phyloP scores from a whole-genome alignment of 2,113 vertebrate genomes.

The Tamias sibiricus region DNA sequence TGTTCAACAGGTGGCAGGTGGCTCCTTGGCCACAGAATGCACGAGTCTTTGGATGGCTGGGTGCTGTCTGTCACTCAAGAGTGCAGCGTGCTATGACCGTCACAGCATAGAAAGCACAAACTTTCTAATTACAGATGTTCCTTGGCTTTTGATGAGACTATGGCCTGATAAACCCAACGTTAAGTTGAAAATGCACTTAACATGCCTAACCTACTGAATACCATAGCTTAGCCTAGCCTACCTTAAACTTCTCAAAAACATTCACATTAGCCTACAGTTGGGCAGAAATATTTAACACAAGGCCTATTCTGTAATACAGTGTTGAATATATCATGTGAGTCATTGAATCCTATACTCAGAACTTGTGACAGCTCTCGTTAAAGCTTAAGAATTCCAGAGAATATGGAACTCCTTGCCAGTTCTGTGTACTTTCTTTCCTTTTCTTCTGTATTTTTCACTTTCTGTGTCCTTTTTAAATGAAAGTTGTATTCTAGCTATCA shows the following conservation, averaged over 20 bases:
- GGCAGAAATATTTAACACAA: neutral
- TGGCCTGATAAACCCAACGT: neutral
- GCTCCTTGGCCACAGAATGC: neutral
- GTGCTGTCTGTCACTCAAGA: neutral
- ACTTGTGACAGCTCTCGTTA: neutral
- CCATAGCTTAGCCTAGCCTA: neutral
- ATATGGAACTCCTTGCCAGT: neutral
- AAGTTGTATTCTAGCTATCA: neutral
- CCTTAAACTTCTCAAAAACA: neutral
- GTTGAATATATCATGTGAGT: neutral
- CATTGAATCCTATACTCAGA: neutral
- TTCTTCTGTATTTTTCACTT: neutral
- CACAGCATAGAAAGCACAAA: neutral
- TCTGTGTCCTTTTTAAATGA: neutral
- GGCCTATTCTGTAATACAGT: neutral
- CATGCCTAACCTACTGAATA: neutral
- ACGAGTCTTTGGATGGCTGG: neutral
- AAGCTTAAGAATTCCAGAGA: neutral
- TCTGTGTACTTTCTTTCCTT: neutral
- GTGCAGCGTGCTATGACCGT: rapidly evolving
- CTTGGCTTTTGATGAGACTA: neutral
- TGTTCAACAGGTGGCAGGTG: neutral
- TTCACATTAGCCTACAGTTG: neutral
- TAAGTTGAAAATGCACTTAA: neutral
- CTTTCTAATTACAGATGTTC: neutral